Evolutionary conservation across 2,797 vertebrate genomes (phyloP), one percentile per base, ranked within the genome.

Genomic region (Knipowitschia caucasica): DNA sequence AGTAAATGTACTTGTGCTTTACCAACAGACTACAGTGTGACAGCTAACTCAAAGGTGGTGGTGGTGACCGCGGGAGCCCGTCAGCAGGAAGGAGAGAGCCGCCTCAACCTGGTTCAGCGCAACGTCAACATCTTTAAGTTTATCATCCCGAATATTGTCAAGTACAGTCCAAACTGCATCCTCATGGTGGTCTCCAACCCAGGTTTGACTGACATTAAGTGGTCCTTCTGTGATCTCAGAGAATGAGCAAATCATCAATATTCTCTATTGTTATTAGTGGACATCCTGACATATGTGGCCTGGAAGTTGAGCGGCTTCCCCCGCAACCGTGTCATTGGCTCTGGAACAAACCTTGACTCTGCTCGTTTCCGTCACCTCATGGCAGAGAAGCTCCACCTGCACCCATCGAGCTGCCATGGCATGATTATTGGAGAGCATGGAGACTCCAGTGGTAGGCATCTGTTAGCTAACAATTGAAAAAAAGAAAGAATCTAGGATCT

Each of bases 41-140:
- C 94, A 0, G 95, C 95, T 33, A 89, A 96, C 83, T 99, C 96
- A 72, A 95, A 87, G 82, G 87, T 98, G 73, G 96, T 99, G 44
- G 92, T 99, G 36, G 86, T 99, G 78, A 99, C 96, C 0, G 96
- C 96, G 11, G 96, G 96, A 3, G 96, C 95, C 27, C 94, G 96
- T 52, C 96, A 99, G 83, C 94, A 96, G 44, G 96, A 99, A 73
- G 95, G 96, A 40, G 96, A 99, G 84, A 98, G 95, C 83, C 93
- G 95, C 5, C 92, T 99, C 9, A 98, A 99, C 82, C 56, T 99
- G 88, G 96, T 98, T 51, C 95, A 98, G 87, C 93, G 96, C 50
- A 99, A 98, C 0, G 94, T 99, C 69, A 95, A 98, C 78, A 99
- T 98, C 91, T 98, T 98, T 81, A 98, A 99, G 84, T 96, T 95